These are phyloP conservation scores for Microtus montanus DNA, from an alignment of 2,113 vertebrate genomes.

Conservation along the genomic window DNA sequence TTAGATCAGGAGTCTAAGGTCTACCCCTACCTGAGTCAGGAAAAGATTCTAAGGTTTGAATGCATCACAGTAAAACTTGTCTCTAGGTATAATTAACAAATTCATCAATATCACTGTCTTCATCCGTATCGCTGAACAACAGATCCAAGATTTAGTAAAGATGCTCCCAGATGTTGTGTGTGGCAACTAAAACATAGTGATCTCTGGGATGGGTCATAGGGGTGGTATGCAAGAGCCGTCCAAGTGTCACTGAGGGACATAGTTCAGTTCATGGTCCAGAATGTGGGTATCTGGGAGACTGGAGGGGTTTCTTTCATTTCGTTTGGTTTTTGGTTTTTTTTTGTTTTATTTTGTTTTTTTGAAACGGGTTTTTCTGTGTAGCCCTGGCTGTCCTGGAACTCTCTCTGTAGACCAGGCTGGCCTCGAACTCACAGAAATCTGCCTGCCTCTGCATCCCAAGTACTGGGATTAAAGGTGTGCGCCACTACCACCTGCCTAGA, in stretches of 20 bases:
- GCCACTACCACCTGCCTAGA: no score
- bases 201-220: neutral
- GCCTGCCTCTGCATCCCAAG: no score
- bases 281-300: neutral
- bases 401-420: no score
- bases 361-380: no score
- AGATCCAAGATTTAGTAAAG: constrained; percentile 21
- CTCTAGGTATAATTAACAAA: neutral
- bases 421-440: no score
- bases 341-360: no score
- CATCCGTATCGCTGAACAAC: neutral
- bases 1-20: neutral
- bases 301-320: no score
- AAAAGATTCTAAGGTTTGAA: neutral
- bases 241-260: neutral
- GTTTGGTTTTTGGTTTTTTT: no score
- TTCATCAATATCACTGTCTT: neutral
- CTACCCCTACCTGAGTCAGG: neutral
- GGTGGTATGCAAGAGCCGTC: neutral
- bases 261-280: neutral
- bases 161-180: neutral
- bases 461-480: no score
- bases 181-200: neutral
- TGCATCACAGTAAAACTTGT: neutral
- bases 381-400: no score